phyloP scores from a whole-genome alignment of 2,113 vertebrate genomes.

The Anhinga rufa region DNA sequence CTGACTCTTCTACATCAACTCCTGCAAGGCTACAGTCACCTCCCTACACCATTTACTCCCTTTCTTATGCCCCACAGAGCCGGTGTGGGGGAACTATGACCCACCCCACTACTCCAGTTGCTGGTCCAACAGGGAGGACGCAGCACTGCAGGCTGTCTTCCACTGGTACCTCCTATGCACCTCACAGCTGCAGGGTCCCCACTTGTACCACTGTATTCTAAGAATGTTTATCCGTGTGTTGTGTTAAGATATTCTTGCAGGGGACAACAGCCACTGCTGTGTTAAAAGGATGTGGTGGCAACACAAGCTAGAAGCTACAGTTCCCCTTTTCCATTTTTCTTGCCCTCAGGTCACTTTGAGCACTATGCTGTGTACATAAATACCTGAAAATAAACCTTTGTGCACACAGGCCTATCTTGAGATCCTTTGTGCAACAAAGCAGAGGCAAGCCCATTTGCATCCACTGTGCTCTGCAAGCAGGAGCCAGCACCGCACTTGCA shows the following conservation, averaged over 20 bases:
- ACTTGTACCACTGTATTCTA: background rate
- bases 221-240: no score
- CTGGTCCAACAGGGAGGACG: background rate
- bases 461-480: no score
- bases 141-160: background rate
- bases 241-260: background rate
- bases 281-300: background rate
- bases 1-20: background rate
- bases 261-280: background rate
- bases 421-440: no score
- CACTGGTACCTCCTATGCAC: rapidly evolving
- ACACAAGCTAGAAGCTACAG: background rate
- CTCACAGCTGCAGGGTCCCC: background rate
- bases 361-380: rapidly evolving
- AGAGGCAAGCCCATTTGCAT: rapidly evolving
- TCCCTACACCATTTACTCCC: background rate
- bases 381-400: background rate
- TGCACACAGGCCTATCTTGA: rapidly evolving
- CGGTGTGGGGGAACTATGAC: no score
- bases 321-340: background rate
- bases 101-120: no score
- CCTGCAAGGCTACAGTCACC: rapidly evolving
- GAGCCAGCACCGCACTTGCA: rapidly evolving
- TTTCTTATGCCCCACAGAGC: rapidly evolving
- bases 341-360: background rate